Conservation (phyloP, 2,113 vertebrate species). For the Alaudala cheleensis region DNA sequence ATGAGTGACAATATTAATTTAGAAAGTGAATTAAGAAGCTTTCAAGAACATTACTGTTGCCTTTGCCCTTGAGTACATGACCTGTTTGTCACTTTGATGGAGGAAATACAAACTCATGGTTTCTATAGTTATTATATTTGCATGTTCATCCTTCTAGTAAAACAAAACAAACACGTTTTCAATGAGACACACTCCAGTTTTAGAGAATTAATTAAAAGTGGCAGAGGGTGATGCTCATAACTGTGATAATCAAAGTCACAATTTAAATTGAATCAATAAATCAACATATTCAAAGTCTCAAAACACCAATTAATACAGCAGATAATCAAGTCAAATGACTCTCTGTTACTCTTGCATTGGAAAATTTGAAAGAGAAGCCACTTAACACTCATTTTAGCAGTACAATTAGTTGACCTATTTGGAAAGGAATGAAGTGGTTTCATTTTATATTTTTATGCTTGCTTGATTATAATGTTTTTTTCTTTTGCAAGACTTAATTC, state of each 20-base stretch:
- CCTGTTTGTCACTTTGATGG: neutral
- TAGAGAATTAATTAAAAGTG: neutral
- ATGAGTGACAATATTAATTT: neutral
- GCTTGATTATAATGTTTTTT: neutral
- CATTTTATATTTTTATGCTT: neutral
- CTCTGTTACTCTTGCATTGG: neutral
- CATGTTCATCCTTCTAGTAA: neutral
- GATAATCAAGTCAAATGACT: neutral
- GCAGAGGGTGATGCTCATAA: neutral
- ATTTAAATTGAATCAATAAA: constrained; percentile 18
- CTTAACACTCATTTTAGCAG: neutral
- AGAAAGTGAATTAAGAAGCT: neutral
- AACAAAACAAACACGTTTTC: neutral
- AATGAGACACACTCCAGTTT: neutral
- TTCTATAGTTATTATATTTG: neutral
- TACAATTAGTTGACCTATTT: neutral
- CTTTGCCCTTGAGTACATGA: neutral
- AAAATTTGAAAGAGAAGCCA: neutral
- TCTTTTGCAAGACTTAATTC: neutral
- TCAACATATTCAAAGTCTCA: neutral
- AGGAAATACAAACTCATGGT: neutral
- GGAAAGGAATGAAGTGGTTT: neutral
- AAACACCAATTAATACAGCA: neutral
- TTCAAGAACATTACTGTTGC: neutral
- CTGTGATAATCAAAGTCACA: neutral